phyloP scores from a whole-genome alignment of 2,113 vertebrate genomes.

The Scophthalmus maximus region DNA sequence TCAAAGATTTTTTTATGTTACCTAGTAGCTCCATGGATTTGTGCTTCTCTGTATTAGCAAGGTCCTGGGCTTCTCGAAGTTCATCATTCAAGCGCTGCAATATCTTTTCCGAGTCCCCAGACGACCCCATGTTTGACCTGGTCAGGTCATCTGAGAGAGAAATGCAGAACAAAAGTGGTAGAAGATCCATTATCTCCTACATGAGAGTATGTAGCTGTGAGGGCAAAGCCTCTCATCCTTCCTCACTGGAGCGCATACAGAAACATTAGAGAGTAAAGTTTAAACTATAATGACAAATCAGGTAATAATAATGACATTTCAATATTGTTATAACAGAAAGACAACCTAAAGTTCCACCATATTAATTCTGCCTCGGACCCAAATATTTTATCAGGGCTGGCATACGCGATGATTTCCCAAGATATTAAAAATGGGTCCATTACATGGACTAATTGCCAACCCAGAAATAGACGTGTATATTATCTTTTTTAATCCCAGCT shows the following conservation, averaged over 20 bases:
- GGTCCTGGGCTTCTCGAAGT: constrained; percentile 90
- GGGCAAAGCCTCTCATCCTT: background rate
- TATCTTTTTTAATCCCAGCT: constrained; percentile 42
- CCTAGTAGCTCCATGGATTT: constrained; percentile 96
- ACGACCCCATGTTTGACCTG: constrained; percentile 87
- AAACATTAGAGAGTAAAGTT: background rate
- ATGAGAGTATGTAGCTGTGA: background rate
- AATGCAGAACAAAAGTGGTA: constrained; percentile 1
- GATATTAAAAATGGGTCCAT: constrained; percentile 74
- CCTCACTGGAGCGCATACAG: background rate
- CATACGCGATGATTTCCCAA: constrained; percentile 78
- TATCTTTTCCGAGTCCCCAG: constrained; percentile 89
- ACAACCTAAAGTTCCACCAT: constrained; percentile 18
- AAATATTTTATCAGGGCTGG: constrained; percentile 73
- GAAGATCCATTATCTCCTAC: background rate
- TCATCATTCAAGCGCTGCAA: constrained; percentile 93
- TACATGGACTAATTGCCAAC: constrained; percentile 80
- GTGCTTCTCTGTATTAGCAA: constrained; percentile 90
- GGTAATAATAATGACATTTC: background rate
- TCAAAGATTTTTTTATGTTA: constrained; percentile 66
- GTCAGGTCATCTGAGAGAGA: constrained; percentile 88
- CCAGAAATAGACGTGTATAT: constrained; percentile 70
- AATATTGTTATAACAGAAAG: constrained; percentile 30
- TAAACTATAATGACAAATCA: constrained; percentile 1
- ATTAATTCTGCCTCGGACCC: constrained; percentile 52